Conservation (phyloP, 1,140 invertebrate genomes). For the Brachionus rotundiformis region DNA sequence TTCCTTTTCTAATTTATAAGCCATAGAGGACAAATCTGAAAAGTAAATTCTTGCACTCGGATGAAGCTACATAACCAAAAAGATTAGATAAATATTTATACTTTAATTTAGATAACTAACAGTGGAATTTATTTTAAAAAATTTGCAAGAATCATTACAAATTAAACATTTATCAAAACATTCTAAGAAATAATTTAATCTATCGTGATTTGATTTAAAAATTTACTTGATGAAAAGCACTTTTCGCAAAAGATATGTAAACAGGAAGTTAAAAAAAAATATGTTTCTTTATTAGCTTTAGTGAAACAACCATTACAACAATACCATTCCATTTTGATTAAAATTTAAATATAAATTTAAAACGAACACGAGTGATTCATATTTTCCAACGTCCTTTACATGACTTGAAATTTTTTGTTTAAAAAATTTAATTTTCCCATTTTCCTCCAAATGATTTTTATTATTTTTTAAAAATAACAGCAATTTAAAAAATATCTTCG, state of each 20-base stretch:
- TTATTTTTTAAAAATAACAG: too few species aligned
- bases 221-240: conserved; percentile 55
- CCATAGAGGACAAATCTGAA: background rate
- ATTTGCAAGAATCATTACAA: conserved; percentile 9
- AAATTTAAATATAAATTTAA: background rate
- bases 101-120: background rate
- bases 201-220: too few species aligned
- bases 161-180: background rate
- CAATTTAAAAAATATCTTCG: too few species aligned
- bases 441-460: too few species aligned
- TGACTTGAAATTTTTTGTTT: too few species aligned
- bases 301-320: conserved; percentile 58
- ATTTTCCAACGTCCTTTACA: background rate
- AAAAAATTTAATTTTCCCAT: too few species aligned
- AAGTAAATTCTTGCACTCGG: background rate
- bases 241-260: conserved; percentile 58
- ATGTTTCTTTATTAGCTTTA: conserved; percentile 56
- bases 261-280: conserved; percentile 57
- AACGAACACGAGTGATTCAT: background rate
- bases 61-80: background rate
- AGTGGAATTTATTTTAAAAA: conserved; percentile 23
- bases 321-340: conserved; percentile 56
- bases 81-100: background rate
- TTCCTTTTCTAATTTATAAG: background rate
- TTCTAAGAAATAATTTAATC: background rate